phyloP scores from a whole-genome alignment of 2,797 vertebrate genomes.

The Gambusia yucatana region DNA sequence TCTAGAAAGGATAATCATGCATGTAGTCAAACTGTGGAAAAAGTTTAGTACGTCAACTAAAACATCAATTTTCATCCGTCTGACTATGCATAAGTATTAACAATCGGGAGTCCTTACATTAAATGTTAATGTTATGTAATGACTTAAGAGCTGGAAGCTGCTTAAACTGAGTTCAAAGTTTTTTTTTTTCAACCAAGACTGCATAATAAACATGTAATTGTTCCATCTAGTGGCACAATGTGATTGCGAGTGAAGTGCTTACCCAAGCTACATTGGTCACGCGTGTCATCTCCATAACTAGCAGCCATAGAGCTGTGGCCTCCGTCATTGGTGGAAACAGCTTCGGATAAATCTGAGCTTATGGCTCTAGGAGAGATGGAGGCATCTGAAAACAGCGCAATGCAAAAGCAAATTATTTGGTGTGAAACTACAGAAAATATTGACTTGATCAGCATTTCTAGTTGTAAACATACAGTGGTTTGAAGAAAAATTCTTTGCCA shows the following conservation, averaged over 20 bases:
- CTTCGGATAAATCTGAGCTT: constrained; percentile 61
- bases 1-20: constrained; percentile 42
- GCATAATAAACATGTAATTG: constrained; percentile 21
- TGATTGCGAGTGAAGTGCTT: constrained; percentile 33
- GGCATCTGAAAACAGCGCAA: constrained; percentile 54
- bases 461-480: neutral
- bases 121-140: neutral
- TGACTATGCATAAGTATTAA: neutral
- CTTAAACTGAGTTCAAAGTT: constrained; percentile 16
- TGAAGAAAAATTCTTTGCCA: neutral
- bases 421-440: constrained; percentile 1
- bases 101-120: neutral
- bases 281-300: constrained; percentile 60
- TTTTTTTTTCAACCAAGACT: constrained; percentile 6
- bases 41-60: neutral
- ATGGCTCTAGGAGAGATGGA: constrained; percentile 41
- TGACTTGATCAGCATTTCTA: neutral
- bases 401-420: neutral
- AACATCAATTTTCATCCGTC: neutral
- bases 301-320: constrained; percentile 59
- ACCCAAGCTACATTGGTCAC: constrained; percentile 63
- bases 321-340: constrained; percentile 57
- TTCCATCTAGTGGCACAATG: constrained; percentile 16
- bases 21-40: neutral
- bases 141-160: constrained; percentile 3